Evolutionary conservation across 2,888 invertebrate genomes (phyloP).

Genomic region (Patella depressa): DNA sequence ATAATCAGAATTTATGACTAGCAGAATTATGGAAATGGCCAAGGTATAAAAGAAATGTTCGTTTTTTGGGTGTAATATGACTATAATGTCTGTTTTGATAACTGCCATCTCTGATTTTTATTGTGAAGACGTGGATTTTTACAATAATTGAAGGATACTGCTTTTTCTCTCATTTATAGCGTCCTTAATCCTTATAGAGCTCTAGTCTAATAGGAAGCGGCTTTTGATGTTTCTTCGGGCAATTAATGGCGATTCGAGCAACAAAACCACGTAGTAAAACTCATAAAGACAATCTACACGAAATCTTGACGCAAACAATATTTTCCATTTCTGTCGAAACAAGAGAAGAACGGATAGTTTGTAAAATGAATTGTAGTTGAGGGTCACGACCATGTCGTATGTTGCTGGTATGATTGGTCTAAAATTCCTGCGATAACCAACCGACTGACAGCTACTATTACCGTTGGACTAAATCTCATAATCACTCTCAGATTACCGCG

Average conservation of each 20-base stretch:
- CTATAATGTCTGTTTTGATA: neutral
- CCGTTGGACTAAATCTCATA: constrained; percentile 3
- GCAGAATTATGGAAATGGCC: neutral
- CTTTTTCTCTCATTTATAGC: neutral
- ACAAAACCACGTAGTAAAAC: constrained; percentile 9
- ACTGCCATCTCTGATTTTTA: neutral
- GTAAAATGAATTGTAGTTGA: constrained; percentile 3
- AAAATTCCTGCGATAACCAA: constrained; percentile 5
- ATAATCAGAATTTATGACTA: too few relatives aligned
- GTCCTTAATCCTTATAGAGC: constrained; percentile 1
- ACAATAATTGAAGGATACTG: constrained; percentile 10
- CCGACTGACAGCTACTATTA: neutral
- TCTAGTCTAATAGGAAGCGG: neutral
- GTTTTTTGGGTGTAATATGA: constrained; percentile 6
- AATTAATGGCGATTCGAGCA: constrained; percentile 5
- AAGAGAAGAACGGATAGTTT: neutral
- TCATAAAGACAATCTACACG: constrained; percentile 7
- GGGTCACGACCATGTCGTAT: constrained; percentile 4
- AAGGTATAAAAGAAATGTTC: neutral
- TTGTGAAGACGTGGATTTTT: neutral
- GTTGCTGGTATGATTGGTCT: neutral
- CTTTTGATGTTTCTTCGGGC: constrained; percentile 4
- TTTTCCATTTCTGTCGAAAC: neutral
- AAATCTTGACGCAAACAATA: constrained; percentile 13
- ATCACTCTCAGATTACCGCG: constrained; percentile 5